Conservation (phyloP, 1,140 invertebrate species). For the Sarcophaga bullata region DNA sequence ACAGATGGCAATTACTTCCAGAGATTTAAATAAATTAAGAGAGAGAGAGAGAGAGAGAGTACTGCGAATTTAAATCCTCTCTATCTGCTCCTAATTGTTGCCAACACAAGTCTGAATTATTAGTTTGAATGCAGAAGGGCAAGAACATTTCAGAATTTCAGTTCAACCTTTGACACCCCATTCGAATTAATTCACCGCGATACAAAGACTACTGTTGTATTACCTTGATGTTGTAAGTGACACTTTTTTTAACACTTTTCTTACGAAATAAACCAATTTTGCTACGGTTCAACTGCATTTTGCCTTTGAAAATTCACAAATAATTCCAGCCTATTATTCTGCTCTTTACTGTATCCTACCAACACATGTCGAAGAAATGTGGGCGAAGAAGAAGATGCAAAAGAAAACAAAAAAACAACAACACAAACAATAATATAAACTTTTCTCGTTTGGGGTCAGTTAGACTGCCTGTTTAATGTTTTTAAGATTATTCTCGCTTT, state of each 20-base stretch:
- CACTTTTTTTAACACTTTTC: neutral
- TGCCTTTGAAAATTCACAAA: neutral
- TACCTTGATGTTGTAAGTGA: neutral
- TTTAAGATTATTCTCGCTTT: conserved; percentile 27
- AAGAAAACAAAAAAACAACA: neutral
- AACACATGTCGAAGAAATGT: neutral
- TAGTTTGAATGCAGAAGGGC: no score
- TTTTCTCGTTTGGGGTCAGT: conserved; percentile 38
- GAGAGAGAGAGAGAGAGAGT: no score
- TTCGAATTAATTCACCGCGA: no score
- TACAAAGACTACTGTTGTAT: neutral
- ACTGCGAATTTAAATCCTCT: no score
- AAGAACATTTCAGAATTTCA: no score
- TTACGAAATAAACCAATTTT: neutral
- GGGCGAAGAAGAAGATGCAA: neutral
- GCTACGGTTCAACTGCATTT: neutral
- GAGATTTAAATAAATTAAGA: no score
- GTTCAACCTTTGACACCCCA: no score
- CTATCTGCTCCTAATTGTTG: no score
- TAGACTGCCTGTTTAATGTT: conserved; percentile 37
- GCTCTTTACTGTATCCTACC: neutral
- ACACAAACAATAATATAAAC: conserved; percentile 6
- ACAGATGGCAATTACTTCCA: no score
- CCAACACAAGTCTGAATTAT: no score
- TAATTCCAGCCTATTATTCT: neutral